Evolutionary conservation across 37 sponge, comb jelly and placozoan species (phyloP), one percentile per base, ranked within the genome.

Genomic region (Lycopodina hypogea): DNA sequence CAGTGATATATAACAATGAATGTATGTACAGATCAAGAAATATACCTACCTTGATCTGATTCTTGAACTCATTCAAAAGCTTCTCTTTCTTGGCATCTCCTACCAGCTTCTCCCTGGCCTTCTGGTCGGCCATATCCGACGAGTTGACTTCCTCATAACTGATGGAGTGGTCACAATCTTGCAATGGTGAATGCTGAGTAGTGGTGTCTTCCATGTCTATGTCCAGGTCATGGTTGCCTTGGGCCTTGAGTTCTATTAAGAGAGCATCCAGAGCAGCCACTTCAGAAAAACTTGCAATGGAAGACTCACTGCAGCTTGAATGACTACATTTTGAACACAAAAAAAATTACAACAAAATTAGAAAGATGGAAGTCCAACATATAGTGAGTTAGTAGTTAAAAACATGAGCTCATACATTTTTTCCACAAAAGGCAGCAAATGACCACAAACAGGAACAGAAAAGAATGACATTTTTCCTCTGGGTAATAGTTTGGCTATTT

Each of bases 11-110:
- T n/a, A n/a, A n/a, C n/a, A n/a, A n/a, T n/a, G n/a, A n/a, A n/a
- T n/a, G n/a, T n/a, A n/a, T n/a, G n/a, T n/a, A n/a, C n/a, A n/a
- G n/a, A n/a, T n/a, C n/a, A n/a, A n/a, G 9, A 45, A 45, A 45
- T 12, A 9, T 45, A 52, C 68, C 42, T 53, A 76, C 76, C 62
- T 37, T 58, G 11, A 60, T 53, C 57, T 53, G 74, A 73, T 73
- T 53, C 36, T 45, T 53, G 50, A 74, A 73, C 66, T 57, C 69
- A 14, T 26, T 57, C 37, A 66, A 28, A 30, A 55, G 19, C 67
- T 48, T 64, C 32, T 64, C 78, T 45, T 48, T 68, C 68, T 68
- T 37, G 21, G 45, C 52, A 68, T 68, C 79, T n/a, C 35, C n/a
- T 1, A 19, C 38, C 56, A 38, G 3, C 19, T 50, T 51, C 69